Evolutionary conservation across 2,888 invertebrate genomes (phyloP).

Genomic region (Trissolcus brochymenae): DNA sequence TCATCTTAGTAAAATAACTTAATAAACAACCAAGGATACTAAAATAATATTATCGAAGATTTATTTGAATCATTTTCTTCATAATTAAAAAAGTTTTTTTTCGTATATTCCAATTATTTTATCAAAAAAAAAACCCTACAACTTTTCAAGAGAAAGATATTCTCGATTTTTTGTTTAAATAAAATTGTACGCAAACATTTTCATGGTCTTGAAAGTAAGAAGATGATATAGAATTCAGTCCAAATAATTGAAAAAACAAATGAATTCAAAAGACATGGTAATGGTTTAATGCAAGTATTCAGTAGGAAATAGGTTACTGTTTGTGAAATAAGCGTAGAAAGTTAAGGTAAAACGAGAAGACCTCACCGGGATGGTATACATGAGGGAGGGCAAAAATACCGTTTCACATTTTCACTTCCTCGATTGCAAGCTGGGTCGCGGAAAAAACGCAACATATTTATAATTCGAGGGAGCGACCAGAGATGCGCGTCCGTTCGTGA

Average conservation of each 20-base stretch:
- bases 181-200: neutral
- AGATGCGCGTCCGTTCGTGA: slow-evolving; percentile 58
- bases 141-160: no score
- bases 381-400: slow-evolving; percentile 19
- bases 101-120: no score
- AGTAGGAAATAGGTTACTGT: slow-evolving; percentile 34
- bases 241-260: slow-evolving; percentile 38
- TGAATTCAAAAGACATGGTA: slow-evolving; percentile 32
- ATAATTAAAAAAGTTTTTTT: no score
- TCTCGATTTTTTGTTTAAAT: no score
- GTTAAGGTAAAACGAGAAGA: slow-evolving; percentile 13
- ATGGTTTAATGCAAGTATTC: slow-evolving; percentile 39
- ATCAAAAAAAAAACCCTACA: no score
- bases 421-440: slow-evolving; percentile 23
- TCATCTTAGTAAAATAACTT: no score
- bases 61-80: no score
- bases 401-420: slow-evolving; percentile 16
- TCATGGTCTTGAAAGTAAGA: slow-evolving; percentile 10
- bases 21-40: no score
- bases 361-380: slow-evolving; percentile 19
- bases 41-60: no score
- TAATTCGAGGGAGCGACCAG: slow-evolving; percentile 59
- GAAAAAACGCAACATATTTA: slow-evolving; percentile 60
- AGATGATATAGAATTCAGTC: slow-evolving; percentile 29
- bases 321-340: slow-evolving; percentile 34